These are phyloP conservation scores for Psilopogon haemacephalus DNA, from an alignment of 2,113 vertebrate genomes.

Conservation along the genomic window DNA sequence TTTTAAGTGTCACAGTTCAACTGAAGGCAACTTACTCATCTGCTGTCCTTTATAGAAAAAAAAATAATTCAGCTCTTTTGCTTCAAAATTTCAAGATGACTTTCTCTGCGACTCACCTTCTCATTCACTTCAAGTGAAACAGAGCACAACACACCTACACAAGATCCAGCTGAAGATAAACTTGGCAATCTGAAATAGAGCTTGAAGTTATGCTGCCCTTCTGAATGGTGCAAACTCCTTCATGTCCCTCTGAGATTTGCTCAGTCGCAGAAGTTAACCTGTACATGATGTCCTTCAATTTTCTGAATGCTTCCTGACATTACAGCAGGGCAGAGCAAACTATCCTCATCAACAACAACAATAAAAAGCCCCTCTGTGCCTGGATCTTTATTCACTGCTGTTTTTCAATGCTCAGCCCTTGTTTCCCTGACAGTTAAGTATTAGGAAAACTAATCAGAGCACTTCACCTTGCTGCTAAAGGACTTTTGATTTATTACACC, in stretches of 20 bases:
- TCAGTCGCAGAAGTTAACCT: background rate
- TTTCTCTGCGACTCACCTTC: background rate
- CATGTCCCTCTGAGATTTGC: background rate
- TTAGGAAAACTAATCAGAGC: background rate
- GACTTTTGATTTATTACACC: slow-evolving; percentile 23
- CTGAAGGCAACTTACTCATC: background rate
- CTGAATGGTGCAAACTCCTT: background rate
- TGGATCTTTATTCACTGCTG: background rate
- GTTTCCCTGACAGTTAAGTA: slow-evolving; percentile 25
- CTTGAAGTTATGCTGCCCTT: background rate
- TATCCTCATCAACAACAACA: background rate
- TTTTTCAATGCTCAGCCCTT: slow-evolving; percentile 14
- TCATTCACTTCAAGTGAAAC: background rate
- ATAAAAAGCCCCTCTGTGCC: background rate
- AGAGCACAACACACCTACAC: background rate
- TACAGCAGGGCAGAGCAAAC: background rate
- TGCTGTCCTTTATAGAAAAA: background rate
- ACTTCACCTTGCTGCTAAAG: background rate
- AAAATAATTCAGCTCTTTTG: background rate
- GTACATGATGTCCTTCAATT: background rate
- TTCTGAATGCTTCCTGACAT: background rate
- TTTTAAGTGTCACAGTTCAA: background rate
- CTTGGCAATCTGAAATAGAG: background rate
- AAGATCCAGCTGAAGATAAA: background rate
- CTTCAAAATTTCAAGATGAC: background rate